These are phyloP conservation scores for Rutilus rutilus DNA, from an alignment of 2,113 vertebrate species.

Conservation along the genomic window DNA sequence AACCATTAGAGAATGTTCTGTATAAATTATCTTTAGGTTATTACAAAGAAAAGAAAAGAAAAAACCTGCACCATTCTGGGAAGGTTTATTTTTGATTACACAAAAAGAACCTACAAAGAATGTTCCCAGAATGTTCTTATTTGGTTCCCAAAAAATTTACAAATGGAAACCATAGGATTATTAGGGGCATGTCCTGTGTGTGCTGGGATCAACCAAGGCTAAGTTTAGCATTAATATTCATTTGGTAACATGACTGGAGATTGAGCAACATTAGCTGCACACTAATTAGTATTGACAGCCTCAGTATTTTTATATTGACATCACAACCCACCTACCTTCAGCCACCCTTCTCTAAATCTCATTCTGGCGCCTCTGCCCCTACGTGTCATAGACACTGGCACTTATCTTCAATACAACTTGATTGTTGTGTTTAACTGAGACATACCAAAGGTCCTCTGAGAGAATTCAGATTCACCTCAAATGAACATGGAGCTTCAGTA, in stretches of 20 bases:
- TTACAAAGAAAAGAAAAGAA: too few species aligned
- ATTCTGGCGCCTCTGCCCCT: neutral
- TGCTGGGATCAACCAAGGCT: too few species aligned
- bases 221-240: neutral
- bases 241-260: neutral
- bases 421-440: constrained; percentile 57
- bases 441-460: constrained; percentile 52
- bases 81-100: too few species aligned
- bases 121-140: too few species aligned
- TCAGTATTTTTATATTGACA: neutral
- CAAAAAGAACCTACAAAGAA: too few species aligned
- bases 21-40: too few species aligned
- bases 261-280: neutral
- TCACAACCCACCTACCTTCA: neutral
- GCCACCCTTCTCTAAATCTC: neutral
- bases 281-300: neutral
- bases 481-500: constrained; percentile 47
- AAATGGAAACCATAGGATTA: too few species aligned
- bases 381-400: constrained; percentile 27
- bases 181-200: too few species aligned
- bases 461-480: constrained; percentile 59
- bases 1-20: too few species aligned
- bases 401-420: constrained; percentile 52
- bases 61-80: too few species aligned
- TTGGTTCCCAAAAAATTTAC: too few species aligned